Conservation (phyloP, 35 echinoderm and acorn worm species). For the Chiridota heheva region DNA sequence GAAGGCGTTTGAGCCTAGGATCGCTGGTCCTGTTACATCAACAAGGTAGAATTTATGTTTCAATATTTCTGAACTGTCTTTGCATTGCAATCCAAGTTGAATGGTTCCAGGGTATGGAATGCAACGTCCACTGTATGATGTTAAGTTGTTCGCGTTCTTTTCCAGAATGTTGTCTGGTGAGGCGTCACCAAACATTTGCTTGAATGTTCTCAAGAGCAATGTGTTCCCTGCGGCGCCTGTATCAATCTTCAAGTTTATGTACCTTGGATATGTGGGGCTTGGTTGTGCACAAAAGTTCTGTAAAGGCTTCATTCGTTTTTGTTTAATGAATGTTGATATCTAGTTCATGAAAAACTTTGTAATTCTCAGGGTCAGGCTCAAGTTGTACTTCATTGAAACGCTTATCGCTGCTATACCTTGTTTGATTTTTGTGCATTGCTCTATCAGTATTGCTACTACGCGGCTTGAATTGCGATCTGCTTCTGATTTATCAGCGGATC, state of each 20-base stretch:
- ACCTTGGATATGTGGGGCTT: constrained; percentile 3
- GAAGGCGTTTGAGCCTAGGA: constrained; percentile 42
- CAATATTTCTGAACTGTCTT: constrained; percentile 16
- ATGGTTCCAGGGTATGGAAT: constrained; percentile 50
- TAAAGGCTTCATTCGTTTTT: not conserved
- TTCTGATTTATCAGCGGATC: constrained; percentile 19
- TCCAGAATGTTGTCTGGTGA: not conserved
- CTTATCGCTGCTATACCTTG: not conserved
- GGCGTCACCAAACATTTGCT: constrained; percentile 38
- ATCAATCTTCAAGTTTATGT: not conserved
- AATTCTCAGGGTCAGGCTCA: too few species aligned
- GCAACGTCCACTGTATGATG: constrained; percentile 27
- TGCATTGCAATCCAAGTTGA: constrained; percentile 29
- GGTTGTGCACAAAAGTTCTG: not conserved
- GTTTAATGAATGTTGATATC: not conserved
- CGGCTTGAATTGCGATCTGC: too few species aligned
- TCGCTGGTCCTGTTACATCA: constrained; percentile 54
- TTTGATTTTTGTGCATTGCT: not conserved
- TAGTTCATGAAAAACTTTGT: not conserved
- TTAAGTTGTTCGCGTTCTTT: constrained; percentile 5
- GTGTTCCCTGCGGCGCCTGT: constrained; percentile 37
- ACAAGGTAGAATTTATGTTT: constrained; percentile 49
- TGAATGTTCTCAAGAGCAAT: constrained; percentile 45
- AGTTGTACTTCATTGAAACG: too few species aligned
- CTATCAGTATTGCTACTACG: too few species aligned